Percentiles rank a stretch among this genome's conserved stretches.
Conservation (phyloP, 1,140 invertebrate species). For the Portunus trituberculatus region DNA sequence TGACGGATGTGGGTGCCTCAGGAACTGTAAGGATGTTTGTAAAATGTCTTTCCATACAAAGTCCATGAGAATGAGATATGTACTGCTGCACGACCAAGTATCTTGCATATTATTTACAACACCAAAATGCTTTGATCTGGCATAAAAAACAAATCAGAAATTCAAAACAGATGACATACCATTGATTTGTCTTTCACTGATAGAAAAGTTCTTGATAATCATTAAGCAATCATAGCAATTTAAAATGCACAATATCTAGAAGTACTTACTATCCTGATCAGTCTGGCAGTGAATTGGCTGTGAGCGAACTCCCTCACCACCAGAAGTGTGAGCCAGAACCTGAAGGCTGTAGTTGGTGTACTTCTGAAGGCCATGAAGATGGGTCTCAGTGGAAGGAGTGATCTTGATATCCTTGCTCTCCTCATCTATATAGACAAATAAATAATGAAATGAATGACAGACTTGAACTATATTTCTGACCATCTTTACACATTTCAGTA, state of each 20-base stretch:
- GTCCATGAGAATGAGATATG: too few species aligned
- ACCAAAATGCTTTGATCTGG: background rate
- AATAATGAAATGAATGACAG: background rate
- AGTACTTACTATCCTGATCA: slow-evolving; percentile 92
- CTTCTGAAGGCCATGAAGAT: slow-evolving; percentile 94
- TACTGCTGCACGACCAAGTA: too few species aligned
- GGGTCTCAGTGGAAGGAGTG: slow-evolving; percentile 92
- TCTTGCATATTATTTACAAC: too few species aligned
- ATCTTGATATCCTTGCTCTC: slow-evolving; percentile 95
- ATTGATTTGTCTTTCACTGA: background rate
- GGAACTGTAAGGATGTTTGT: slow-evolving; percentile 85
- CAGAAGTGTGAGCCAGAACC: slow-evolving; percentile 95
- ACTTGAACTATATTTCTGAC: background rate
- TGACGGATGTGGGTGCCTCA: slow-evolving; percentile 94
- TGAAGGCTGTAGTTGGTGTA: slow-evolving; percentile 99
- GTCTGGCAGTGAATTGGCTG: slow-evolving; percentile 95
- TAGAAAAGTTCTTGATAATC: background rate
- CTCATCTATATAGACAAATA: slow-evolving; percentile 85
- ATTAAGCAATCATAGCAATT: background rate
- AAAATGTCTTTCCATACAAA: background rate
- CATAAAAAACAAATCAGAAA: background rate
- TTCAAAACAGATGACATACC: background rate
- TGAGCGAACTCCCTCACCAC: slow-evolving; percentile 96
- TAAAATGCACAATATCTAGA: background rate
- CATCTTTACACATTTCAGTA: background rate